Conservation (phyloP, 2,797 vertebrate genomes). For the Manis pentadactyla region DNA sequence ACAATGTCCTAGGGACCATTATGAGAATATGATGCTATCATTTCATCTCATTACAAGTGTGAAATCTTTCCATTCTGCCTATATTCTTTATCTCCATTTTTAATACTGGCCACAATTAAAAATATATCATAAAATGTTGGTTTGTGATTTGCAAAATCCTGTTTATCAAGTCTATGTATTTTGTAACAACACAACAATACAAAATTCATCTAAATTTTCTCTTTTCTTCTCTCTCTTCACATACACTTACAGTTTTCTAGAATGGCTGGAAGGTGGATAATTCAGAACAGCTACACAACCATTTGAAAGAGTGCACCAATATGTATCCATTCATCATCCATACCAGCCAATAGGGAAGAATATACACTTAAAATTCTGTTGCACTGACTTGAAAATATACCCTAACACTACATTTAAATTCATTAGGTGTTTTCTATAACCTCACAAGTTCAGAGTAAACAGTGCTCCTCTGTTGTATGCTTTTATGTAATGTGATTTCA, state of each 20-base stretch:
- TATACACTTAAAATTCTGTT: neutral
- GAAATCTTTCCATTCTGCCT: neutral
- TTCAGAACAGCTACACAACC: neutral
- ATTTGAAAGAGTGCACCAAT: neutral
- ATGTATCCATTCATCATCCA: neutral
- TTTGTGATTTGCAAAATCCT: neutral
- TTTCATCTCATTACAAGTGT: neutral
- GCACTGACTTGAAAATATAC: neutral
- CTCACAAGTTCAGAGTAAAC: neutral
- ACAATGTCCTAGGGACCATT: neutral
- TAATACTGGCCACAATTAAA: constrained; percentile 10
- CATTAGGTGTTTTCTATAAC: neutral
- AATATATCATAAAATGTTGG: neutral
- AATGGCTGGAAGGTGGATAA: neutral
- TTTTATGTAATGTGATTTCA: neutral
- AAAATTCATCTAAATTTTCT: neutral
- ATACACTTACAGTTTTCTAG: neutral
- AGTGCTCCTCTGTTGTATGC: neutral
- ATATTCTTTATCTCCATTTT: neutral
- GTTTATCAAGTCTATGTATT: neutral
- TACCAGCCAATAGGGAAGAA: neutral
- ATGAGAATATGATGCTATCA: neutral
- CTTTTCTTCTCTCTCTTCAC: neutral
- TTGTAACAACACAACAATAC: neutral
- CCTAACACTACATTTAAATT: neutral